Evolutionary conservation across 2,797 vertebrate genomes (phyloP), one percentile per base, ranked within the genome.

Genomic region (Acanthornis magna): DNA sequence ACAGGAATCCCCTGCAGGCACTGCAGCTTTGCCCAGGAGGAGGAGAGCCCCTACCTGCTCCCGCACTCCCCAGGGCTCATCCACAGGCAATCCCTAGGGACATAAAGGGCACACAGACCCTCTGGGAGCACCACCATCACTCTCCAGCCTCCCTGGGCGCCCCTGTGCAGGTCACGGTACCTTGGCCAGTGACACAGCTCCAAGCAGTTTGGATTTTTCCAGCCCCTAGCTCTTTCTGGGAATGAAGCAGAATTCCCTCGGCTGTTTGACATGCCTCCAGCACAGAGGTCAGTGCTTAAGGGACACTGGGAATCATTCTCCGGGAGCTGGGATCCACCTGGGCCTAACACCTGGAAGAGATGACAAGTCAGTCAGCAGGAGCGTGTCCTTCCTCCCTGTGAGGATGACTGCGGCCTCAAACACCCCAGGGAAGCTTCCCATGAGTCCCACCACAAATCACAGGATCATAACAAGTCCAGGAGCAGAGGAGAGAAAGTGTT

Each of bases 1-100:
- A 3, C 29, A 1, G 8, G 34, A 2, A 23, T 11, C 16, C 16
- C 21, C 16, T 0, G 0, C 32, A 10, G 16, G 20, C 78, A 15
- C 63, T 25, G 62, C 16, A 25, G 40, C 45, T 26, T 26, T 11
- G 62, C 47, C n/a, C n/a, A 38, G 66, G 51, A 38, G 66, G 51
- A 38, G 70, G 12, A 36, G 13, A 83, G 68, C 11, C n/a, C 38
- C 30, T 36, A 7, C 9, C 18, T 1, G 50, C 40, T 47, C 20
- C 20, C 55, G 2, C 4, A 9, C 19, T 26, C 9, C 72, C 13
- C 3, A 50, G 62, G 21, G 66, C 63, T 50, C 68, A 60, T 4
- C 38, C 2, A 1, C 34, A 57, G 34, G 27, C 22, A 58, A 1
- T 40, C 57, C 80, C 68, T 16, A 7, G 2, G 53, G 6, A 70